A percentile compares a stretch with the other conserved stretches of the same genome.
These are phyloP conservation scores for Nothobranchius furzeri DNA, from an alignment of 2,113 vertebrate species.

Conservation along the genomic window DNA sequence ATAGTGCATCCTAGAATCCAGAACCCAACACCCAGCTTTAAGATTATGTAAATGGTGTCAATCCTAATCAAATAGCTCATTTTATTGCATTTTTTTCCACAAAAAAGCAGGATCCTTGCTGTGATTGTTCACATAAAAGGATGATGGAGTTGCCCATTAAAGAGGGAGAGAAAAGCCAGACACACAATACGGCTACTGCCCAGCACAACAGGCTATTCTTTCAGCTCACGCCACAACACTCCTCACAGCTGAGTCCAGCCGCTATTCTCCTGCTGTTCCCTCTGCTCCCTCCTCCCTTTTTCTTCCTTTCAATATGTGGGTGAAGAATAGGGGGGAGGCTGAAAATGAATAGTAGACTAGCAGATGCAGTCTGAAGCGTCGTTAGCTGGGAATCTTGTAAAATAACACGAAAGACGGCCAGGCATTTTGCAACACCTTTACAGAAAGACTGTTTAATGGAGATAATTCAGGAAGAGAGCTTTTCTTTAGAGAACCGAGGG, in stretches of 20 bases:
- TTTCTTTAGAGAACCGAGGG: constrained; percentile 5
- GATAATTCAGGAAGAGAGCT: constrained; percentile 1
- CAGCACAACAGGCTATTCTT: constrained; percentile 87
- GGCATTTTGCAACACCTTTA: background rate
- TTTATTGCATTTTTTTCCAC: background rate
- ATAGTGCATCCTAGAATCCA: too few relatives aligned
- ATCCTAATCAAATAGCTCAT: constrained; percentile 23
- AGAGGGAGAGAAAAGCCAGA: constrained; percentile 55
- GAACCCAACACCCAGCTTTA: background rate
- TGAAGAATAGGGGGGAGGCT: constrained; percentile 21
- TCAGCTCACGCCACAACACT: constrained; percentile 74
- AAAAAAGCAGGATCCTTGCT: constrained; percentile 28
- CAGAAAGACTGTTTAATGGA: constrained; percentile 25
- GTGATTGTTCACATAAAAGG: constrained; percentile 46
- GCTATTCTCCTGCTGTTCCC: constrained; percentile 76
- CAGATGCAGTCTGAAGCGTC: constrained; percentile 57
- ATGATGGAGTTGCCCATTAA: constrained; percentile 54
- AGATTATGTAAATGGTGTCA: constrained; percentile 5
- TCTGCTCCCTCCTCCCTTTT: constrained; percentile 61
- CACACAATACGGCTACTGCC: constrained; percentile 71
- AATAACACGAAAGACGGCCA: constrained; percentile 47
- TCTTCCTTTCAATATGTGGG: constrained; percentile 60
- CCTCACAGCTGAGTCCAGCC: constrained; percentile 80
- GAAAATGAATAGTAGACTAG: constrained; percentile 44
- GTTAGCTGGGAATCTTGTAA: constrained; percentile 59